These are phyloP conservation scores for Drosophila leontia DNA, from an alignment of 1,140 invertebrate species.

Conservation along the genomic window DNA sequence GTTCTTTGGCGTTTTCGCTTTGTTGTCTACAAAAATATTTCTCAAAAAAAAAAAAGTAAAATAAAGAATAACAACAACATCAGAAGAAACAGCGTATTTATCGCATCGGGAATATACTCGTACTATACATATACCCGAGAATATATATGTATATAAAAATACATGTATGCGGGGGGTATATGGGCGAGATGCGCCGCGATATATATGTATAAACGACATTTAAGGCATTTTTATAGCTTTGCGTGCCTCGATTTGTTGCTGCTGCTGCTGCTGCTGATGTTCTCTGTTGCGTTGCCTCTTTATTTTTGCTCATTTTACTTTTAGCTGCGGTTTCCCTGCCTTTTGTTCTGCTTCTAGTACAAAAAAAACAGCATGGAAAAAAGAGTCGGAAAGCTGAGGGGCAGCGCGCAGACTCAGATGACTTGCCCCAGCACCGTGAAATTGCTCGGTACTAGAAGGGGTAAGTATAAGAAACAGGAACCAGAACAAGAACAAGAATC, in stretches of 20 bases:
- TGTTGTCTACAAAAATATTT: constrained; percentile 77
- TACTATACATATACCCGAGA: constrained; percentile 1
- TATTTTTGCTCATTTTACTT: constrained; percentile 59
- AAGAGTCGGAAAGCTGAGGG: constrained; percentile 45
- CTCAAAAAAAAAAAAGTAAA: constrained; percentile 24
- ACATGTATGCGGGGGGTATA: constrained; percentile 12
- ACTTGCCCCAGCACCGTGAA: constrained; percentile 30
- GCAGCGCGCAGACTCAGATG: constrained; percentile 53
- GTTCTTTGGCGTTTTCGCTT: constrained; percentile 66
- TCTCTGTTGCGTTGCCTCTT: constrained; percentile 43
- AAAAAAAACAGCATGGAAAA: constrained; percentile 25
- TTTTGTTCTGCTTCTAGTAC: constrained; percentile 33
- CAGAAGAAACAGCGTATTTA: constrained; percentile 53
- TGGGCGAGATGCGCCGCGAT: constrained; percentile 40
- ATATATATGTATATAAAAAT: constrained; percentile 5
- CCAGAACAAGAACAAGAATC: neutral
- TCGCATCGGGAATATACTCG: constrained; percentile 57
- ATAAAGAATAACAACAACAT: constrained; percentile 7
- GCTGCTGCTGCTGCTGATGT: constrained; percentile 16
- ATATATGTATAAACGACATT: constrained; percentile 61
- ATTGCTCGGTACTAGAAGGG: constrained; percentile 8
- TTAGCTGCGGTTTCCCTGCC: constrained; percentile 38
- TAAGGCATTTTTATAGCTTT: constrained; percentile 79
- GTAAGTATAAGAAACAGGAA: constrained; percentile 2
- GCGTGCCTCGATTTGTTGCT: constrained; percentile 48